Evolutionary conservation across 2,797 vertebrate genomes (phyloP).

Genomic region (Arnoldichthys spilopterus): DNA sequence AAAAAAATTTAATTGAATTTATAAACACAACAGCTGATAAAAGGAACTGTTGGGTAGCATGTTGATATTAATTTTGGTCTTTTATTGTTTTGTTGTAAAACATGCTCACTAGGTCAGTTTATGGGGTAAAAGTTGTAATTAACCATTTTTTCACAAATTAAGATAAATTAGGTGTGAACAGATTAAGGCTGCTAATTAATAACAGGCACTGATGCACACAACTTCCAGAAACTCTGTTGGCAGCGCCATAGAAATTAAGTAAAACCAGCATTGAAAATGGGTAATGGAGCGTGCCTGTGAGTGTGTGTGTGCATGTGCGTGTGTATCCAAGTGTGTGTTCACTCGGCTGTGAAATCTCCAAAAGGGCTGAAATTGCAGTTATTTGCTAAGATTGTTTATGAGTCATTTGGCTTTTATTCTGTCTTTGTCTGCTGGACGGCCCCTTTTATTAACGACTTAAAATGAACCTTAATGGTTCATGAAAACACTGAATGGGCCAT

Average conservation of each 20-base stretch:
- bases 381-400: constrained; percentile 80
- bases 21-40: not conserved
- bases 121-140: constrained; percentile 52
- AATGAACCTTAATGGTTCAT: constrained; percentile 61
- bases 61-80: constrained; percentile 27
- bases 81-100: constrained; percentile 37
- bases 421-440: constrained; percentile 52
- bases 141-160: constrained; percentile 51
- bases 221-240: constrained; percentile 43
- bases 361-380: constrained; percentile 81
- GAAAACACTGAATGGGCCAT: constrained; percentile 55
- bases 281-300: constrained; percentile 59
- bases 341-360: constrained; percentile 80
- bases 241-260: constrained; percentile 44
- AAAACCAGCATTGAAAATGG: constrained; percentile 57
- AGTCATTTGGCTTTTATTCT: constrained; percentile 68
- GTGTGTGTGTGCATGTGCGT: constrained; percentile 31
- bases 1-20: no score
- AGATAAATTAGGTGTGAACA: constrained; percentile 52
- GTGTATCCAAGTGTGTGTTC: constrained; percentile 7
- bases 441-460: constrained; percentile 61
- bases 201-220: constrained; percentile 22
- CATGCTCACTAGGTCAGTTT: constrained; percentile 34
- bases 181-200: constrained; percentile 45
- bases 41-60: not conserved